Evolutionary conservation across 2,888 invertebrate genomes (phyloP).

Genomic region (Tinea trinotella): DNA sequence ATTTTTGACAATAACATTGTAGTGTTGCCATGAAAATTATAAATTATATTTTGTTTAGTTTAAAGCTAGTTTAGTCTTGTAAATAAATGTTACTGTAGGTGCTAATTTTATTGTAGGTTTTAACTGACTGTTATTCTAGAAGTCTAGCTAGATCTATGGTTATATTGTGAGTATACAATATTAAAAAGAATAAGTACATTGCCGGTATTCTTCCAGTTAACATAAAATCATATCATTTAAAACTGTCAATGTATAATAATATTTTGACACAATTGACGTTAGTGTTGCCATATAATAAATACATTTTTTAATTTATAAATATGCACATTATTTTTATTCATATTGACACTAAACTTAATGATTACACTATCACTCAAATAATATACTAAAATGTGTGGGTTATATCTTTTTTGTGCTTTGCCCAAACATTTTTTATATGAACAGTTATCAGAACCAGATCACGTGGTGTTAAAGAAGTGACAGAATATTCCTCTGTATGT

Average conservation of each 20-base stretch:
- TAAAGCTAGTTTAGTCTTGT: slow-evolving; percentile 58
- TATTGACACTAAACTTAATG: background rate
- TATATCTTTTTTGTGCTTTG: background rate
- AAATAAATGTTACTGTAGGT: slow-evolving; percentile 65
- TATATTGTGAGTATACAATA: background rate
- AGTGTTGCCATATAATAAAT: slow-evolving; percentile 1
- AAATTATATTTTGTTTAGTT: slow-evolving; percentile 56
- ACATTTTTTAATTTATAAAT: background rate
- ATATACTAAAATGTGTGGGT: slow-evolving; percentile 7
- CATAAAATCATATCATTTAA: background rate
- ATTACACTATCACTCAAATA: background rate
- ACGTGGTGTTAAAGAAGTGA: slow-evolving; percentile 62
- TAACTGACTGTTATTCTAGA: background rate
- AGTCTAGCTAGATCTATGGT: background rate
- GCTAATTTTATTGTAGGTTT: slow-evolving; percentile 33
- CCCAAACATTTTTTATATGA: slow-evolving; percentile 21
- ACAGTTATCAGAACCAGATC: slow-evolving; percentile 65
- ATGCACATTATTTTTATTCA: background rate
- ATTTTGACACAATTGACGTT: background rate
- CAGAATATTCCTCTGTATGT: slow-evolving; percentile 29
- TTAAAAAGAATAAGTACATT: background rate
- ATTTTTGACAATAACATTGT: background rate
- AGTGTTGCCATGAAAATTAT: slow-evolving; percentile 21
- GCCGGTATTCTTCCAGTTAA: background rate
- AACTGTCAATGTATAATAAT: background rate